phyloP scores from a whole-genome alignment of 2,888 invertebrate genomes.

The Plebejus melissa region DNA sequence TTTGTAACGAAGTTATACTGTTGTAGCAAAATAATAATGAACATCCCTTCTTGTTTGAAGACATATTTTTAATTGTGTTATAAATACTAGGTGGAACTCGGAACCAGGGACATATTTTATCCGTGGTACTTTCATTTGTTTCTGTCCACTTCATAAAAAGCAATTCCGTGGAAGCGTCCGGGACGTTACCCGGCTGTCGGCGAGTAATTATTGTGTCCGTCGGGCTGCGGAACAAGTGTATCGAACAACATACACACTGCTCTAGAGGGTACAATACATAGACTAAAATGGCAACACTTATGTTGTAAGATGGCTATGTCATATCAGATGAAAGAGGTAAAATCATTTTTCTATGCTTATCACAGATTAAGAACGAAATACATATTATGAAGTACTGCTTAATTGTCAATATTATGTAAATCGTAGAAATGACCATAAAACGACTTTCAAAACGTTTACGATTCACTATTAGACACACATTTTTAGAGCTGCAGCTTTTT shows the following conservation, averaged over 20 bases:
- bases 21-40: background rate
- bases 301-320: no score
- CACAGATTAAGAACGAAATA: no score
- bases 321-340: no score
- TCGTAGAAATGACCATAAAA: no score
- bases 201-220: constrained; percentile 15
- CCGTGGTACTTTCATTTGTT: constrained; percentile 13
- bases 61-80: background rate
- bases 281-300: no score
- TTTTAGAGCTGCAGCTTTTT: no score
- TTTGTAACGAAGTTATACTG: no score
- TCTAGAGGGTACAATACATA: background rate
- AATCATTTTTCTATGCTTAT: no score
- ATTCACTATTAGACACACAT: no score
- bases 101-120: background rate
- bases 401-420: no score
- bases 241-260: background rate
- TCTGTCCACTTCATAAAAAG: constrained; percentile 17
- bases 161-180: constrained; percentile 9
- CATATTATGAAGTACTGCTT: no score
- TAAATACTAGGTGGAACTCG: background rate
- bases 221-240: background rate
- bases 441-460: no score
- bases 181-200: background rate
- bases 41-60: background rate